Evolutionary conservation across 2,888 invertebrate genomes (phyloP).

Genomic region (Spodoptera littoralis): DNA sequence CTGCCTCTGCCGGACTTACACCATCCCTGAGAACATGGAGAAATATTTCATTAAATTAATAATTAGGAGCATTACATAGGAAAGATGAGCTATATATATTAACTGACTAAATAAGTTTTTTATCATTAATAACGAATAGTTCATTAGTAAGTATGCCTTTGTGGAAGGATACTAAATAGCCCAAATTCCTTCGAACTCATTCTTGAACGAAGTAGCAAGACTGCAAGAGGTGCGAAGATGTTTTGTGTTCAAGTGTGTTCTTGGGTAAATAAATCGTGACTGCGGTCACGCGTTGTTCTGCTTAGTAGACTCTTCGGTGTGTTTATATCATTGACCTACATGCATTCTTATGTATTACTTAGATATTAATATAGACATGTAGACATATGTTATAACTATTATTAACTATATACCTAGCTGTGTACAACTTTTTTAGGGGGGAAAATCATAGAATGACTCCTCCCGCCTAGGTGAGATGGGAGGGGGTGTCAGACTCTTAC

Average conservation of each 20-base stretch:
- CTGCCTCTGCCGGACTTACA: slow-evolving; percentile 84
- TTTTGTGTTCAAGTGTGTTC: slow-evolving; percentile 1
- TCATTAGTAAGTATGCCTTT: slow-evolving; percentile 25
- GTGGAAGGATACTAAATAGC: background rate
- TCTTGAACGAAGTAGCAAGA: slow-evolving; percentile 12
- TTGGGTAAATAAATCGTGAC: slow-evolving; percentile 28
- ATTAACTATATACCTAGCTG: background rate
- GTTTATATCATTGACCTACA: slow-evolving; percentile 51
- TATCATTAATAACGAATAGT: background rate
- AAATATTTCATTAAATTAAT: background rate
- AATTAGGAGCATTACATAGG: too few relatives aligned
- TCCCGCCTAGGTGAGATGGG: too few relatives aligned
- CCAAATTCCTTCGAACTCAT: slow-evolving; percentile 28
- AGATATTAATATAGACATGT: background rate
- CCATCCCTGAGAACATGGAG: slow-evolving; percentile 76
- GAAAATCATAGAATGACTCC: too few relatives aligned
- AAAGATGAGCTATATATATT: too few relatives aligned
- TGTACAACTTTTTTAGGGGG: background rate
- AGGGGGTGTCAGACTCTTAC: too few relatives aligned
- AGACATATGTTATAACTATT: background rate
- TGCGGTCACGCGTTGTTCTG: slow-evolving; percentile 32
- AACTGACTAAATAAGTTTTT: too few relatives aligned
- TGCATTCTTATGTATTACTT: slow-evolving; percentile 24
- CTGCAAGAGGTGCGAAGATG: slow-evolving; percentile 11
- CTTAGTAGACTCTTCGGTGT: slow-evolving; percentile 29